These are phyloP conservation scores for Chelidonichthys spinosus DNA, from an alignment of 2,797 vertebrate species.

Conservation along the genomic window DNA sequence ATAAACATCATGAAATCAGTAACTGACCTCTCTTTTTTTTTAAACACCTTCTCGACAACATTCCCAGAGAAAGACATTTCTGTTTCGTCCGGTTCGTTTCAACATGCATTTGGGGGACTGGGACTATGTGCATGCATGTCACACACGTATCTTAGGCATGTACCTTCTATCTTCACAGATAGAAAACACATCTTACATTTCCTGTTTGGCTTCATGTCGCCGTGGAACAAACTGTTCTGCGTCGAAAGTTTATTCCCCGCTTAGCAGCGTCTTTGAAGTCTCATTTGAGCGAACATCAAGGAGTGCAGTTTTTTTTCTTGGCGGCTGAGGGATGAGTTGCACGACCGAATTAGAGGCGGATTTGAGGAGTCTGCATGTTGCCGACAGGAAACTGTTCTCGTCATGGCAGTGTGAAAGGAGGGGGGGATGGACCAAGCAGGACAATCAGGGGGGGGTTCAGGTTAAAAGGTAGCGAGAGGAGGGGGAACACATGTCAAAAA, in stretches of 20 bases:
- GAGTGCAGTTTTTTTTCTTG: conserved; percentile 44
- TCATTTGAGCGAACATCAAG: conserved; percentile 50
- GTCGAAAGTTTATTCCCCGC: conserved; percentile 49
- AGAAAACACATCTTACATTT: conserved; percentile 73
- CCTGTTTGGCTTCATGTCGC: conserved; percentile 71
- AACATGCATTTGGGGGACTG: conserved; percentile 68
- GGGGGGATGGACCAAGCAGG: conserved; percentile 77
- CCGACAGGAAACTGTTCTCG: conserved; percentile 81
- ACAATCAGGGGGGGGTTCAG: conserved; percentile 69
- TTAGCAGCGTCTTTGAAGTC: conserved; percentile 54
- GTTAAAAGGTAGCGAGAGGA: conserved; percentile 67
- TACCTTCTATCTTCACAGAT: conserved; percentile 72
- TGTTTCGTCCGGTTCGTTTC: conserved; percentile 44
- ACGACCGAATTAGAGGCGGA: conserved; percentile 55
- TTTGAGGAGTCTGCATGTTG: conserved; percentile 80
- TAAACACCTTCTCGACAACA: conserved; percentile 44
- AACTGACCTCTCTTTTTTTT: conserved; percentile 71
- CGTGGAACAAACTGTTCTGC: conserved; percentile 53
- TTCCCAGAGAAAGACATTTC: conserved; percentile 44
- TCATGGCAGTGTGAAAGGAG: conserved; percentile 67
- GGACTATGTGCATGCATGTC: conserved; percentile 71
- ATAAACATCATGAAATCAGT: conserved; percentile 52
- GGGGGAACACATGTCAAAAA: conserved; percentile 71
- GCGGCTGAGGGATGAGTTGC: conserved; percentile 33
- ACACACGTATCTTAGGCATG: conserved; percentile 59